Evolutionary conservation across 2,797 vertebrate species (phyloP).

Genomic region (Platalea minor): DNA sequence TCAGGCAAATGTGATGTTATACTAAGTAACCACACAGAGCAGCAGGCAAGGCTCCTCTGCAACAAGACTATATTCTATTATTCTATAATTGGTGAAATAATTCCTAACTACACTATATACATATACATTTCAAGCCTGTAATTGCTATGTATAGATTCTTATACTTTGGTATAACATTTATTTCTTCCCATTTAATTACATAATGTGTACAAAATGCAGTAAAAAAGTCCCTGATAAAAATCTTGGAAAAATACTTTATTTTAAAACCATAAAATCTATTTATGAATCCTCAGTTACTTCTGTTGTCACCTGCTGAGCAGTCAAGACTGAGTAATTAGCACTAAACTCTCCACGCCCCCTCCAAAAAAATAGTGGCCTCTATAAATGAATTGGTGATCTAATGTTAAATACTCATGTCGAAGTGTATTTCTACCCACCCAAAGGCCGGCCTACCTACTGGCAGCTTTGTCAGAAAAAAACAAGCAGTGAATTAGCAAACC

Average conservation of each 20-base stretch:
- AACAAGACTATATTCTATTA: neutral
- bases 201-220: neutral
- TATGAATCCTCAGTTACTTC: neutral
- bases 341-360: neutral
- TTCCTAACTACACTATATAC: neutral
- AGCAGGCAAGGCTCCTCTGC: neutral
- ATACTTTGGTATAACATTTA: neutral
- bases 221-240: neutral
- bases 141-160: neutral
- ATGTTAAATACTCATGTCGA: neutral
- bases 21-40: neutral
- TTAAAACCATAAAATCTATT: neutral
- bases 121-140: neutral
- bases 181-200: neutral
- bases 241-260: neutral
- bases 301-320: neutral
- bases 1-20: neutral
- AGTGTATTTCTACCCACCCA: neutral
- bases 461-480: neutral
- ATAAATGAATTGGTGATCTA: neutral
- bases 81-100: neutral
- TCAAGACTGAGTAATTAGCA: neutral
- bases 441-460: neutral
- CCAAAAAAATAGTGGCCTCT: neutral
- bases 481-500: neutral